Conservation (phyloP, 1,140 invertebrate genomes). For the Listronotus oregonensis region DNA sequence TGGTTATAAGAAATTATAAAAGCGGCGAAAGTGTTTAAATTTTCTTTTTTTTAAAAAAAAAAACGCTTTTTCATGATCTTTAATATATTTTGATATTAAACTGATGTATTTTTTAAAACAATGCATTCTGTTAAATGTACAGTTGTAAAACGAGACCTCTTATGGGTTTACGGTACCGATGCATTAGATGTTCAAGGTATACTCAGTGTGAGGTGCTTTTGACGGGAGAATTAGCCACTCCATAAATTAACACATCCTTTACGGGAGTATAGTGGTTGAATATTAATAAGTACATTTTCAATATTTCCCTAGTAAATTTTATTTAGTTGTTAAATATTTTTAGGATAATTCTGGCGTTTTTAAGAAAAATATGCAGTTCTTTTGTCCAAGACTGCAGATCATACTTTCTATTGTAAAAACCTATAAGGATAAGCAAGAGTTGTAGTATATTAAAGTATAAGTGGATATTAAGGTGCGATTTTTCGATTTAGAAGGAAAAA, state of each 20-base stretch:
- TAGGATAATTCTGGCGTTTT: constrained; percentile 9
- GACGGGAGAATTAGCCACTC: constrained; percentile 66
- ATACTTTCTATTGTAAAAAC: too few relatives aligned
- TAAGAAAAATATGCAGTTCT: constrained; percentile 9
- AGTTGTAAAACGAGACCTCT: constrained; percentile 61
- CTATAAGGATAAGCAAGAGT: too few relatives aligned
- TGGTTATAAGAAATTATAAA: too few relatives aligned
- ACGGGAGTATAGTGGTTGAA: constrained; percentile 71
- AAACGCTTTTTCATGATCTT: too few relatives aligned
- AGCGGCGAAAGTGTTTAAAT: too few relatives aligned
- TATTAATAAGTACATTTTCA: constrained; percentile 17
- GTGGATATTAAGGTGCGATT: too few relatives aligned
- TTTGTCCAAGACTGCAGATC: background rate
- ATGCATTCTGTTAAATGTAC: constrained; percentile 60
- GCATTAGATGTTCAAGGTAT: constrained; percentile 73
- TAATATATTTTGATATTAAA: too few relatives aligned
- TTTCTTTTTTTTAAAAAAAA: too few relatives aligned
- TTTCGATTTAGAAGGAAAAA: too few relatives aligned
- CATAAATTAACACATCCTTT: constrained; percentile 75
- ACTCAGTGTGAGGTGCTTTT: constrained; percentile 78
- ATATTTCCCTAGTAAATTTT: too few relatives aligned
- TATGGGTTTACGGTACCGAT: constrained; percentile 67
- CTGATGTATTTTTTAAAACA: constrained; percentile 52
- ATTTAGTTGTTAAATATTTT: too few relatives aligned
- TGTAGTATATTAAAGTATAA: too few relatives aligned